A percentile compares a stretch with the other conserved stretches of the same genome.
These are phyloP conservation scores for Apotomis turbidana DNA, from an alignment of 2,888 invertebrate genomes.

Conservation along the genomic window DNA sequence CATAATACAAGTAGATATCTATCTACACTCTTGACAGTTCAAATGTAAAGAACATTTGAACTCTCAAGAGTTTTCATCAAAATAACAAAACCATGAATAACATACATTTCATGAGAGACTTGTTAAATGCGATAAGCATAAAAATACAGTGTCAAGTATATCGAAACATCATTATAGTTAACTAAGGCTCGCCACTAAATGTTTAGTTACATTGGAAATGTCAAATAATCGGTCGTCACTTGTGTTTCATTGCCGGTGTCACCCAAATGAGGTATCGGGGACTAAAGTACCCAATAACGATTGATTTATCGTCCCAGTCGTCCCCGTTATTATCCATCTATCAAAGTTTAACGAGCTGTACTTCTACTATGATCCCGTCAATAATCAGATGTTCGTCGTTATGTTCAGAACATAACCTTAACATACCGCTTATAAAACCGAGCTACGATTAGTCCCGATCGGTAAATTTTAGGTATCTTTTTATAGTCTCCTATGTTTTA, in stretches of 20 bases:
- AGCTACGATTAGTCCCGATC: background rate
- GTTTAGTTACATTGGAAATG: slow-evolving; percentile 1
- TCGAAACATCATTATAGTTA: background rate
- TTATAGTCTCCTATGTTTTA: background rate
- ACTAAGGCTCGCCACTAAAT: background rate
- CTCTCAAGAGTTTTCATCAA: too few species aligned
- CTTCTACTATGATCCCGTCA: slow-evolving; percentile 23
- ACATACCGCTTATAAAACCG: slow-evolving; percentile 4
- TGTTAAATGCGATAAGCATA: background rate
- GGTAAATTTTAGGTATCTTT: background rate
- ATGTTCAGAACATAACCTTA: slow-evolving; percentile 4
- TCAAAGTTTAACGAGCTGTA: slow-evolving; percentile 59
- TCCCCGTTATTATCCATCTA: slow-evolving; percentile 73
- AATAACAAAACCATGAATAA: too few species aligned
- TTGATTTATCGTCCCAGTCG: slow-evolving; percentile 64
- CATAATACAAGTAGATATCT: too few species aligned
- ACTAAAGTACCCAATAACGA: slow-evolving; percentile 44
- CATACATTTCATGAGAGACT: too few species aligned
- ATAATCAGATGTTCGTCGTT: too few species aligned
- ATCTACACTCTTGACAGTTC: too few species aligned
- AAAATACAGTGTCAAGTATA: background rate
- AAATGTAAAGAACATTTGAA: too few species aligned
- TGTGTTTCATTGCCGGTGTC: slow-evolving; percentile 17
- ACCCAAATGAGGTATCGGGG: slow-evolving; percentile 22
- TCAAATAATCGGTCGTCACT: slow-evolving; percentile 18